phyloP scores from a whole-genome alignment of 2,113 vertebrate genomes.

The Mesocricetus auratus region DNA sequence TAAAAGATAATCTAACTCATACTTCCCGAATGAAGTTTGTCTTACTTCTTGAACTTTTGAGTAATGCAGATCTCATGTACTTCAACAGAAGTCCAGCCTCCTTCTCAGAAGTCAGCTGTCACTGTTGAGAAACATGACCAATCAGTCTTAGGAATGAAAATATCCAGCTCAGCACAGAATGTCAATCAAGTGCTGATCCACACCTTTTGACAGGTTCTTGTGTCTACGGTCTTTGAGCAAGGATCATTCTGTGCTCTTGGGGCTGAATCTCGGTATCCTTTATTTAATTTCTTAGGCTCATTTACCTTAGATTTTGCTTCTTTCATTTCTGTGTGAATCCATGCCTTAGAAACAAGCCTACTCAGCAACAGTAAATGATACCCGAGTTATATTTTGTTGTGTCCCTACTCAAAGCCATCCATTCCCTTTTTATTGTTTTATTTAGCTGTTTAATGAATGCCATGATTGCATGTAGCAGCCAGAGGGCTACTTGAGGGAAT shows the following conservation, averaged over 20 bases:
- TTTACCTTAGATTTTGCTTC: not conserved
- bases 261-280: not conserved
- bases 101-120: not conserved
- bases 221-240: not conserved
- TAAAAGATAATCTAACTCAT: not conserved
- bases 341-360: not conserved
- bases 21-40: not conserved
- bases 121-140: fast-evolving
- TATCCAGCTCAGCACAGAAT: not conserved
- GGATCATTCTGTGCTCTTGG: not conserved
- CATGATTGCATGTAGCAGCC: not conserved
- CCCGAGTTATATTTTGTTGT: not conserved
- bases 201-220: not conserved
- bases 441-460: not conserved
- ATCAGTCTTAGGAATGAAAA: not conserved
- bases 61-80: not conserved
- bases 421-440: not conserved
- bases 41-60: not conserved
- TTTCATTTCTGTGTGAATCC: not conserved
- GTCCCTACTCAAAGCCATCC: not conserved
- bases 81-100: not conserved
- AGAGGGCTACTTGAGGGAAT: not conserved
- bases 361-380: not conserved
- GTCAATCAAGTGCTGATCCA: not conserved
- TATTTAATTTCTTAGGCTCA: not conserved